Base-by-base conservation (phyloP, 2,888 invertebrate genomes). In the Oxytorus armatus region DNA sequence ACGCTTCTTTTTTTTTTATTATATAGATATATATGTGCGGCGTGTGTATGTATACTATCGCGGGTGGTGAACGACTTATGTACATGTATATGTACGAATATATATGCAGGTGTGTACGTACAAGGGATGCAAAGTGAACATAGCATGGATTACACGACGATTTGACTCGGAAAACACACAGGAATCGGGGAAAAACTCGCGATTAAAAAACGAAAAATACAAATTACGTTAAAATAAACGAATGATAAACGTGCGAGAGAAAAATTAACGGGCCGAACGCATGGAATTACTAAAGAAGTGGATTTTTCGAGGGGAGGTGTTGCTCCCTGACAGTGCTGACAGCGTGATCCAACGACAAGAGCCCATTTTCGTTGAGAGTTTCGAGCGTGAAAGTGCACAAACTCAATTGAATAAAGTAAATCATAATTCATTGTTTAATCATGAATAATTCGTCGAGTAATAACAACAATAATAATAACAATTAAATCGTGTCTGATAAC, bases 221-320 rank as follows among this genome's bases (percentile, higher is more conserved):
- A 44, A 11, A 16, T 47, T 3, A 16, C 21, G 21, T 21, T 36
- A 25, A 10, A 29, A 25, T 0, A 29, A 51, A 23, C 3, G 11
- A n/a, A 21, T 3, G 21, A 16, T 4, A 10, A 11, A n/a, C n/a
- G n/a, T 5, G 5, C 8, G 33, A 33, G 51, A 39, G 33, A 66
- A n/a, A 39, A 44, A 63, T 55, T 70, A 33, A 25, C 59, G 69
- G 65, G 79, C 68, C 77, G 79, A 77, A 83, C 82, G 86, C 75
- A 88, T 87, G 87, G 87, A 86, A 88, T 86, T 86, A 74, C 82
- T 83, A 82, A 85, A 85, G 81, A 86, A 87, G 89, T 87, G 89
- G 86, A 88, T 87, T 86, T 86, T 84, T 72, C 82, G 83, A 77
- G 78, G 87, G 87, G 87, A 85, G 87, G 83, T 85, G 86, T 81